Conservation (phyloP, 2,888 invertebrate genomes). For the Tetheella fluctuosa region DNA sequence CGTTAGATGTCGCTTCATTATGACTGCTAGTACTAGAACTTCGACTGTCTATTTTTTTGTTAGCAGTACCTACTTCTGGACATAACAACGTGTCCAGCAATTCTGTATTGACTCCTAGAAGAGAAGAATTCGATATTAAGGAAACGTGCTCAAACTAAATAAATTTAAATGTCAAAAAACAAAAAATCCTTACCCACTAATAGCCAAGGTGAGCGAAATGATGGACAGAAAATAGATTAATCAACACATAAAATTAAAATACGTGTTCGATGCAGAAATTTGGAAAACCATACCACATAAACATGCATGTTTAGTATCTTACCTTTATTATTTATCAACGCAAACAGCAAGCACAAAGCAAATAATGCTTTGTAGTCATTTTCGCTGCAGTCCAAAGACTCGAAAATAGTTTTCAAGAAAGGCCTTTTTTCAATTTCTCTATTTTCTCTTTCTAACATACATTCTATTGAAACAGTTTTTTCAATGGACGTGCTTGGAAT, state of each 20-base stretch:
- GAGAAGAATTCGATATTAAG: conserved; percentile 21
- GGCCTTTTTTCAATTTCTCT: conserved; percentile 86
- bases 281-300: background rate
- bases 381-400: conserved; percentile 93
- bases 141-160: conserved; percentile 12
- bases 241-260: conserved; percentile 10
- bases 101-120: conserved; percentile 92
- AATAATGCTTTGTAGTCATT: conserved; percentile 98
- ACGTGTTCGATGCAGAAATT: background rate
- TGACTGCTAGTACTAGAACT: conserved; percentile 24
- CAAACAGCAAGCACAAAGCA: conserved; percentile 95
- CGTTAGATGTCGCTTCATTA: conserved; percentile 33
- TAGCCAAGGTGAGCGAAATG: conserved; percentile 60
- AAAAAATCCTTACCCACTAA: conserved; percentile 65
- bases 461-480: conserved; percentile 55
- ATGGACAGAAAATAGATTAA: conserved; percentile 43
- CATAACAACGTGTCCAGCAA: conserved; percentile 91
- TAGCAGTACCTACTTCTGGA: conserved; percentile 78
- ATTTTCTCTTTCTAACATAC: conserved; percentile 63
- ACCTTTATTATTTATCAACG: conserved; percentile 97
- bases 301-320: conserved; percentile 38
- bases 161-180: conserved; percentile 8
- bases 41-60: conserved; percentile 22
- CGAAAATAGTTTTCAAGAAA: conserved; percentile 94
- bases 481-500: conserved; percentile 50